Evolutionary conservation across 2,113 vertebrate species (phyloP), one percentile per base, ranked within the genome.

Genomic region (Ursus arctos): DNA sequence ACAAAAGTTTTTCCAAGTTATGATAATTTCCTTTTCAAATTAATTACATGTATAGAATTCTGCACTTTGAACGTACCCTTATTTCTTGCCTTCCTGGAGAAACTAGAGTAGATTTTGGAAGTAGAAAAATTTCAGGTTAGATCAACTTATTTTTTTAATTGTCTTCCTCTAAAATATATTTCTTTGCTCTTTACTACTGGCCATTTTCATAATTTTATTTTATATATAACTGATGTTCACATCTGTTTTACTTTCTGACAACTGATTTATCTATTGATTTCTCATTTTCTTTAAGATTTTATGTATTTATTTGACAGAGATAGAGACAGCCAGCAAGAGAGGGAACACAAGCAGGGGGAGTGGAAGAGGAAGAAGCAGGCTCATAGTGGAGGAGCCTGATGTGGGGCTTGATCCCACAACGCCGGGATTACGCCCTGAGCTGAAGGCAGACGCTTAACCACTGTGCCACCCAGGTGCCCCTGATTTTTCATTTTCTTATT

Each of bases 141-240:
- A 85, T 47, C 31, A 74, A 61, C 3, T 49, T 61, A 4, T 49
- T 36, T 81, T 65, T 84, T 87, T 43, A 43, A 43, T 84, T 87
- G 12, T 36, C 33, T 84, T 84, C 33, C 57, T 89, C 18, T 47
- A 59, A 84, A 83, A 81, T 51, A 69, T 59, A 15, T 22, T 47
- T 16, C 28, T 86, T 91, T 31, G 1, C 8, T 96, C n/a, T 71
- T 94, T 24, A 36, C 1, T 55, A 63, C 19, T 82, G 12, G 33
- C 24, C 40, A 43, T 67, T 88, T 76, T 88, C 26, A 53, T 80
- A 67, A 97, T 57, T 95, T 89, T 57, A 81, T 91, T 92, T 92
- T 28, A 40, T 21, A 53, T 92, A 5, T 53, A 43, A 33, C 22
- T 61, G 2, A 33, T 6, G 24, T 76, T 61, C 71, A 36, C 72